Base-by-base conservation (phyloP, 1,140 invertebrate species). In the Macrocentrus cingulum region DNA sequence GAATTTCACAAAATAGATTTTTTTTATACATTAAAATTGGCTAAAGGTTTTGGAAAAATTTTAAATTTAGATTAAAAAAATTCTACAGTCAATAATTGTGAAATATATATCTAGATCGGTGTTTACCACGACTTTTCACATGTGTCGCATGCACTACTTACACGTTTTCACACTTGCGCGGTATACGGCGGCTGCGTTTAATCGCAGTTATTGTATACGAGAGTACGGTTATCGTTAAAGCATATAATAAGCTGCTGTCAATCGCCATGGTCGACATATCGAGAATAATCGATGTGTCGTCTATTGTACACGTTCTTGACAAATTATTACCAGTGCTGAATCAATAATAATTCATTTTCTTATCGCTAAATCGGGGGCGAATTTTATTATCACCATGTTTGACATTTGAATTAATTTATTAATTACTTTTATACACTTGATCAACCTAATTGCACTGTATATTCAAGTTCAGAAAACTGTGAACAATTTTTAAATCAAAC, bases 201-300 rank as follows among this genome's bases (percentile, higher is more conserved):
- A 71, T 69, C 62, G 67, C 66, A 64, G 57, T 66, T 63, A 72
- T 75, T 65, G 66, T 61, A 66, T 39, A 39, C 36, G 36, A 39
- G 72, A 66, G 67, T 63, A 61, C 70, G 62, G 65, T 72, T 70
- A 74, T 57, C 46, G 62, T 36, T 64, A 51, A 50, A 20, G 9
- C 18, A 37, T 51, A 37, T 51, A 51, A 51, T 51, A 51, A 51
- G 18, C 49, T 37, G 13, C 23, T 51, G 49, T 51, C 49, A 51
- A 51, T 51, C 34, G 11, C 15, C 22, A 5, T n/a, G 32, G 32
- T 37, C 34, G 49, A 51, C 49, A 16, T 51, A 51, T 36, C 49
- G 4, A 39, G 7, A 51, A 8, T 13, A 49, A 36, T 51, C 49
- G 49, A 51, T 37, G 49, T 51, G 49, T 37, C 49, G 32, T 51